Base-by-base conservation (phyloP, 2,797 vertebrate species). In the Setipinna tenuifilis region DNA sequence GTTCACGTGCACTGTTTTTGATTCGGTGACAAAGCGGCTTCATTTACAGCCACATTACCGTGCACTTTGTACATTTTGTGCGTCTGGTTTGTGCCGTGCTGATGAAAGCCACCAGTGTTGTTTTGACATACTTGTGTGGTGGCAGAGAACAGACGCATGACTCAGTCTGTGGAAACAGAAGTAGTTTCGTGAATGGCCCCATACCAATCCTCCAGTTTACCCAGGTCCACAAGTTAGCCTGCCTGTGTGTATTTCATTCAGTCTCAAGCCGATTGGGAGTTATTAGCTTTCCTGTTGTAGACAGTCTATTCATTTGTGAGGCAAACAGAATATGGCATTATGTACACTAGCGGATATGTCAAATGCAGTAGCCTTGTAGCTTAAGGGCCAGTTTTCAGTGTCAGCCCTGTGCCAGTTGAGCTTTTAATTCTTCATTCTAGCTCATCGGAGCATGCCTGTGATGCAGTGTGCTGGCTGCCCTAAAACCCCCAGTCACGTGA, bases 371-470 rank as follows among this genome's bases (percentile, higher is more conserved):
- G 62, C 23, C 62, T 68, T 68, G 10, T 68, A 68, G 62, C 10
- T 68, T 68, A 68, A 28, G 62, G 62, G 7, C 25, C 12, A 21
- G 25, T 68, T 23, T 28, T 28, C 50, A 9, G 25, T 25, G 11
- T 23, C 23, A 28, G 62, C 62, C 23, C 23, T 25, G 23, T 28
- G 25, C 1, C 3, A 4, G 62, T 31, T 68, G 62, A 68, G 62
- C 62, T 28, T 68, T 68, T 68, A 68, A 68, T 68, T 68, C 62
- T 68, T 68, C 62, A 68, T 68, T 28, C 62, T 11, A 68, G 62
- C 62, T 68, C 62, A 68, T 68, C 23, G 25, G 23, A 25, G 62
- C 23, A 68, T 68, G 23, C 62, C 28, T 68, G 62, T 28, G 62
- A 11, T 23, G 25, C 23, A 11, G 23, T 12, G 23, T 12, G 11